Evolutionary conservation across 2,797 vertebrate genomes (phyloP).

Genomic region (Parambassis ranga): DNA sequence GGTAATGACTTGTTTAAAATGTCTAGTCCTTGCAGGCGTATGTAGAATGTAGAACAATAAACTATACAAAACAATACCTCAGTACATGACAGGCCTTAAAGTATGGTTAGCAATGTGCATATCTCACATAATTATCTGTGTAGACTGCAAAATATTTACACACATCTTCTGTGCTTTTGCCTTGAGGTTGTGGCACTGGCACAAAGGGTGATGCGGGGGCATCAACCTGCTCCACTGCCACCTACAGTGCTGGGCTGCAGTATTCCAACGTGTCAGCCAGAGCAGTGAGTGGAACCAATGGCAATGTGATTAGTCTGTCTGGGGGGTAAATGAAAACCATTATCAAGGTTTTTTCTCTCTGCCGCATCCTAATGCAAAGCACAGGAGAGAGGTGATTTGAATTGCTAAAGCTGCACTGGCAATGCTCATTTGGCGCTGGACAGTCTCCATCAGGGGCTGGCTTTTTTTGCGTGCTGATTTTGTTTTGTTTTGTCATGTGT

Average conservation of each 20-base stretch:
- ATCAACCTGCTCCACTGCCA: conserved; percentile 44
- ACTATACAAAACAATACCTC: too few species aligned
- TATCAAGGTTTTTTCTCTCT: conserved; percentile 73
- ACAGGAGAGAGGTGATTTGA: conserved; percentile 66
- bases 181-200: conserved; percentile 28
- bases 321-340: conserved; percentile 82
- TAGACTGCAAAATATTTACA: not conserved
- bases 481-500: conserved; percentile 64
- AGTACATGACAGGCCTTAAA: too few species aligned
- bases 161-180: not conserved
- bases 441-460: conserved; percentile 48
- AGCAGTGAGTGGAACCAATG: conserved; percentile 71
- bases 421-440: conserved; percentile 56
- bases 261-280: conserved; percentile 64
- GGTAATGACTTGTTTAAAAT: too few species aligned
- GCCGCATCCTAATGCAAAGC: conserved; percentile 66
- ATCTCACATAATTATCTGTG: too few species aligned
- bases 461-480: conserved; percentile 52
- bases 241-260: conserved; percentile 47
- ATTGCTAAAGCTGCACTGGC: conserved; percentile 55
- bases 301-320: conserved; percentile 76
- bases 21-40: too few species aligned
- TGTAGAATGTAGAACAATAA: too few species aligned
- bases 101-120: too few species aligned
- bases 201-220: conserved; percentile 15